Percentiles rank a stretch among this genome's conserved stretches.
phyloP scores from a whole-genome alignment of 1,140 invertebrate species.

The Armadillidium nasatum region DNA sequence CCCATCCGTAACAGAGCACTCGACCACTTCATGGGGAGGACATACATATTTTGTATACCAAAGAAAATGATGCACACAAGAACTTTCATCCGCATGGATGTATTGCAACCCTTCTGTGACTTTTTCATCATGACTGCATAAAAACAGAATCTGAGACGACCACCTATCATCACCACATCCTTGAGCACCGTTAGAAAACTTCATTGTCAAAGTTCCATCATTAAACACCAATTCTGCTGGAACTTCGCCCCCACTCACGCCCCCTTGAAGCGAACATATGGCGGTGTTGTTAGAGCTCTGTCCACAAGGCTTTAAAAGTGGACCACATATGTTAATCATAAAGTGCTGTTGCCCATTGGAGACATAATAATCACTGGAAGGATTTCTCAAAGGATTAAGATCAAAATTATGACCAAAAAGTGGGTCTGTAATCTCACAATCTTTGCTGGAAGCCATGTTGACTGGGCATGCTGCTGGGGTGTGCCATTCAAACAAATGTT shows the following conservation, averaged over 20 bases:
- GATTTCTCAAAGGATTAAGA: constrained; percentile 36
- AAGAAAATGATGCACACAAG: constrained; percentile 29
- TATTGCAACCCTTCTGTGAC: constrained; percentile 30
- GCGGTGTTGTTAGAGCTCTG: constrained; percentile 22
- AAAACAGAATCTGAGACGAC: constrained; percentile 34
- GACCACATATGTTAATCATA: constrained; percentile 40
- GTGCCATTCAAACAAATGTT: constrained; percentile 38
- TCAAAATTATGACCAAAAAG: constrained; percentile 35
- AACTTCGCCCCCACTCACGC: constrained; percentile 30
- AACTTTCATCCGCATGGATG: constrained; percentile 24
- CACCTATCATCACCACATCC: constrained; percentile 26
- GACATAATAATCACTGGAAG: constrained; percentile 31
- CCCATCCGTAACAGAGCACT: constrained; percentile 32
- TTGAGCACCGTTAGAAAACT: constrained; percentile 33
- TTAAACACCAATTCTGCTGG: constrained; percentile 35
- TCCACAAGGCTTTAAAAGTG: constrained; percentile 31
- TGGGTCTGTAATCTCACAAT: constrained; percentile 35
- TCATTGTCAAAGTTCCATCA: constrained; percentile 38
- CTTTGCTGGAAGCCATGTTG: constrained; percentile 24
- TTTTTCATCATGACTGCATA: constrained; percentile 38
- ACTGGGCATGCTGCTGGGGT: constrained; percentile 39
- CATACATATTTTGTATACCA: constrained; percentile 36
- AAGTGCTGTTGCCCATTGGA: constrained; percentile 27
- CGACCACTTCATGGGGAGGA: constrained; percentile 36
- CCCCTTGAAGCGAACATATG: constrained; percentile 23